Evolutionary conservation across 2,888 invertebrate species (phyloP).

Genomic region (Pollenia griseotomentosa): DNA sequence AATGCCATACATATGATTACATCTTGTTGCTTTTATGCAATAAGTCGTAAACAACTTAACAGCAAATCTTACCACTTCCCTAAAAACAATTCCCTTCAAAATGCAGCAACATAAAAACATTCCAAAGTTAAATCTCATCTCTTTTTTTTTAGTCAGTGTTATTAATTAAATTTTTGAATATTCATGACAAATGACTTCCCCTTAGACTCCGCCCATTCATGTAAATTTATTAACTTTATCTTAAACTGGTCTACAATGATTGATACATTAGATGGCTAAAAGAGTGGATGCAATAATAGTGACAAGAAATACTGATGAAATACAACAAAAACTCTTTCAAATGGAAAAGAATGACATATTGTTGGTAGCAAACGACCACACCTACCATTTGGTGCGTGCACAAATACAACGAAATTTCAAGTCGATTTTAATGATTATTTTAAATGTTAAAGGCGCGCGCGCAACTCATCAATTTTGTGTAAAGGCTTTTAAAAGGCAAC

Average conservation of each 20-base stretch:
- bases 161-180: conserved; percentile 74
- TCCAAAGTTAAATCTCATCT: background rate
- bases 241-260: conserved; percentile 49
- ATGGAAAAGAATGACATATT: conserved; percentile 49
- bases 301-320: conserved; percentile 38
- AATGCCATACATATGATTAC: conserved; percentile 44
- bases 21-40: conserved; percentile 26
- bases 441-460: conserved; percentile 56
- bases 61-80: background rate
- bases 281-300: conserved; percentile 26
- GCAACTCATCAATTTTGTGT: conserved; percentile 65
- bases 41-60: conserved; percentile 1
- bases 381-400: conserved; percentile 56
- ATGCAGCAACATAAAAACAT: background rate
- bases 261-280: conserved; percentile 55
- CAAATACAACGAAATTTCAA: conserved; percentile 18
- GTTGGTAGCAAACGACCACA: conserved; percentile 54
- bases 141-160: conserved; percentile 34
- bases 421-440: conserved; percentile 32
- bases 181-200: conserved; percentile 74
- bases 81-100: background rate
- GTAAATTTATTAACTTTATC: conserved; percentile 58
- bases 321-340: background rate
- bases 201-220: conserved; percentile 66
- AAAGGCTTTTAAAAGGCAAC: conserved; percentile 32